Evolutionary conservation across 2,113 vertebrate genomes (phyloP).

Genomic region (Mustela lutreola): DNA sequence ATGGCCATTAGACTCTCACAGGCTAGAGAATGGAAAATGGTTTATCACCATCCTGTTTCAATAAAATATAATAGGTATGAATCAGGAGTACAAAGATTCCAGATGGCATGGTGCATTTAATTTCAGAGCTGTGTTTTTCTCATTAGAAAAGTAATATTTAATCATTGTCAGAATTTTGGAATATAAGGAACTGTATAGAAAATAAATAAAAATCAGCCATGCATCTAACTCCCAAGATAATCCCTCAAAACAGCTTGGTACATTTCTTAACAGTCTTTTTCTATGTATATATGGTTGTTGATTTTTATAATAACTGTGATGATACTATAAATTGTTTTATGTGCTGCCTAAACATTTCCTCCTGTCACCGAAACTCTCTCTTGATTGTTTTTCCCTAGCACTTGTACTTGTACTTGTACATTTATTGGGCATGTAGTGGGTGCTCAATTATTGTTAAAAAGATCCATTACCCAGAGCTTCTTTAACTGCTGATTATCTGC

Average conservation of each 20-base stretch:
- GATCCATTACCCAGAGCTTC: neutral
- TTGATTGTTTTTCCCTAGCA: neutral
- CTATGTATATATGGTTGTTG: neutral
- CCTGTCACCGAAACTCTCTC: slow-evolving; percentile 5
- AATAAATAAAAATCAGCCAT: slow-evolving; percentile 22
- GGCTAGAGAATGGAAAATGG: neutral
- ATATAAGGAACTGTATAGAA: neutral
- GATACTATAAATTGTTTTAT: neutral
- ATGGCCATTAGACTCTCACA: neutral
- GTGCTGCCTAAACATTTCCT: neutral
- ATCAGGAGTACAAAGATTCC: neutral
- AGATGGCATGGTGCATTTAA: neutral
- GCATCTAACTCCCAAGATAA: neutral
- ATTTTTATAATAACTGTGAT: neutral
- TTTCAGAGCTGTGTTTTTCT: neutral
- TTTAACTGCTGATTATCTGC: neutral
- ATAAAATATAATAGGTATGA: neutral
- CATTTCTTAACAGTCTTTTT: neutral
- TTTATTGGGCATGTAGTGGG: neutral
- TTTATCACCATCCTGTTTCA: neutral
- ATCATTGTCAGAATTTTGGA: neutral
- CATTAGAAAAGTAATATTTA: slow-evolving; percentile 25
- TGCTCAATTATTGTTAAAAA: neutral
- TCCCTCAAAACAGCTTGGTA: neutral
- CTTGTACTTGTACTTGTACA: neutral